Evolutionary conservation across 2,797 vertebrate species (phyloP), one percentile per base, ranked within the genome.

Genomic region (Orientallactaga sibirica): DNA sequence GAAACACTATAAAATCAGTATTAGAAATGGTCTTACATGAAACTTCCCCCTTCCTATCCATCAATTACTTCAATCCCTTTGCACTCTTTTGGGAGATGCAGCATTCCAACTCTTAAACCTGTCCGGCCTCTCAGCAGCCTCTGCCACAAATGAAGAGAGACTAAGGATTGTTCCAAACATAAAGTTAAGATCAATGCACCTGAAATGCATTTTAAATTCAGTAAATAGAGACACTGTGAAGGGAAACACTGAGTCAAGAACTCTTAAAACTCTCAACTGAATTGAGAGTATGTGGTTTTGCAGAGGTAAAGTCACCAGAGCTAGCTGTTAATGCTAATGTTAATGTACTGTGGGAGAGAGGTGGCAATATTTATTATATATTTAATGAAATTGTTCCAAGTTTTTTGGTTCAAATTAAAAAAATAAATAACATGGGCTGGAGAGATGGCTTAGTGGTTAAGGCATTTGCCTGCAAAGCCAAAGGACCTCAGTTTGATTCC

Each of bases 361-460:
- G 7, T 27, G 19, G 9, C 24, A 85, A 71, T 76, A 25, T 12
- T 58, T 83, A 52, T 84, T 66, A 33, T 33, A 64, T 67, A 48
- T 27, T 80, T 71, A 70, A 84, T 87, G 4, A 93, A 89, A 85
- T 43, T 84, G 4, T 90, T 90, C 74, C 68, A 73, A 90, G 82
- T 76, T 75, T 62, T 92, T 67, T 92, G 15, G 58, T 43, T 27
- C 7, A 61, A 86, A 74, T 2, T 77, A 24, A 67, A 95, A 94
- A 80, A 84, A 75, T 33, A 86, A 84, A 62, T 93, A 92, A 70
- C 33, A 37, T 37, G 33, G 33, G 33, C 33, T 37, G 33, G 33
- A 37, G 33, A 37, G 33, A 37, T 37, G 33, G 33, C 33, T 37
- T 37, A 37, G 33, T 37, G 33, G 33, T 37, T 37, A 37, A 37